Evolutionary conservation across 2,113 vertebrate species (phyloP).

Genomic region (Chionomys nivalis): DNA sequence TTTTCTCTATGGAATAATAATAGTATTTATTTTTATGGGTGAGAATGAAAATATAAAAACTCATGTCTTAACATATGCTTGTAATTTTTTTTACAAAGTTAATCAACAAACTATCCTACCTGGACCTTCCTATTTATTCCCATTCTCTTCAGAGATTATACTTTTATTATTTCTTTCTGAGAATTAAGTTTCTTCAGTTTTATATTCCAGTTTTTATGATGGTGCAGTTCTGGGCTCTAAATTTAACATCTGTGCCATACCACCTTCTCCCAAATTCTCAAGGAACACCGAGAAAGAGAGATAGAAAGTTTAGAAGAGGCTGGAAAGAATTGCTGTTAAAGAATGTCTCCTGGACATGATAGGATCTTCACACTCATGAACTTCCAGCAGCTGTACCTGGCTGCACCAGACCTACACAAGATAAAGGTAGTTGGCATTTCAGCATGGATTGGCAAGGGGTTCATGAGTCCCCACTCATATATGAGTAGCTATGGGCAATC

Average conservation of each 20-base stretch:
- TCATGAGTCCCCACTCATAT: background rate
- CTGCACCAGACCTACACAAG: background rate
- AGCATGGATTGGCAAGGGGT: background rate
- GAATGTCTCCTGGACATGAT: background rate
- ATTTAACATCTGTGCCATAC: background rate
- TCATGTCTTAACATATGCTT: background rate
- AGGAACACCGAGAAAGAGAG: background rate
- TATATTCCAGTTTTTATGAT: background rate
- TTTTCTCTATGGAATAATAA: background rate
- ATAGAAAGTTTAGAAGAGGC: background rate
- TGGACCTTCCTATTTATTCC: background rate
- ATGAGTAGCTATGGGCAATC: background rate
- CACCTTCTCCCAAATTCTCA: background rate
- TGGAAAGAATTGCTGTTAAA: background rate
- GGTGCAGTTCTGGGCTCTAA: background rate
- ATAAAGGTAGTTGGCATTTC: background rate
- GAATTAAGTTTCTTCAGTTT: background rate
- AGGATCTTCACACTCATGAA: background rate
- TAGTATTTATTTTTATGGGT: background rate
- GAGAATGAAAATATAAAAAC: background rate
- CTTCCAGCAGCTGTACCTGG: background rate
- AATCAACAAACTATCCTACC: background rate
- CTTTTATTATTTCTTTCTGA: background rate
- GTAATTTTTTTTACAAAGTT: background rate
- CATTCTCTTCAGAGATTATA: background rate